phyloP scores from a whole-genome alignment of 64 coral and sea anemone genomes.

The Pachyseris speciosa region DNA sequence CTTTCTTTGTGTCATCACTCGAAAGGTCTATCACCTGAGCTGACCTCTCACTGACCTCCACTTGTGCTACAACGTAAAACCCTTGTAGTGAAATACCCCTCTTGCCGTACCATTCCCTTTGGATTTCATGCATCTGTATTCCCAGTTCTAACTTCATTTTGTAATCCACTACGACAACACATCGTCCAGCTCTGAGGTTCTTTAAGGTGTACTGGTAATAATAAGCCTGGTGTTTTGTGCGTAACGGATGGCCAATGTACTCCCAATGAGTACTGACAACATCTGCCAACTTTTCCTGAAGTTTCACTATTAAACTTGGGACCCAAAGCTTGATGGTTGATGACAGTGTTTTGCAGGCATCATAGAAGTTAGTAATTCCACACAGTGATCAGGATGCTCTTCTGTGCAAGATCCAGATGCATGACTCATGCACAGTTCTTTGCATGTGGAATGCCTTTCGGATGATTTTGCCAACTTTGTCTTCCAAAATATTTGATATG shows the following conservation, averaged over 20 bases:
- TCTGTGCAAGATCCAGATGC: slow-evolving; percentile 26
- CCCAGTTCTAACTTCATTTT: slow-evolving; percentile 55
- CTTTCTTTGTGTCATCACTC: slow-evolving; percentile 39
- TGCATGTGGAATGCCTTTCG: slow-evolving; percentile 33
- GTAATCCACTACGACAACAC: slow-evolving; percentile 24
- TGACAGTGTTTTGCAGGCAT: not conserved
- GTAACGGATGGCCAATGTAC: slow-evolving; percentile 20
- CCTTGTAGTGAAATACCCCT: slow-evolving; percentile 26
- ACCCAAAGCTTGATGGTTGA: not conserved
- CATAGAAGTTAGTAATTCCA: slow-evolving; percentile 17
- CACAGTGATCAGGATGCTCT: not conserved
- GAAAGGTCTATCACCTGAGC: slow-evolving; percentile 3
- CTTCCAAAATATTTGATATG: slow-evolving; percentile 33
- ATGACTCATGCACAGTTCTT: slow-evolving; percentile 30
- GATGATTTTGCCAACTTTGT: slow-evolving; percentile 12
- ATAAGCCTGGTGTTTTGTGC: slow-evolving; percentile 50
- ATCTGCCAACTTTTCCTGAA: slow-evolving; percentile 5
- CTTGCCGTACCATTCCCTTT: slow-evolving; percentile 33
- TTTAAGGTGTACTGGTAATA: slow-evolving; percentile 31
- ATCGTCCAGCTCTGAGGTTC: slow-evolving; percentile 26
- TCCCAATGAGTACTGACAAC: slow-evolving; percentile 22
- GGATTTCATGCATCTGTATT: not conserved
- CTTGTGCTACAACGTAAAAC: slow-evolving; percentile 34
- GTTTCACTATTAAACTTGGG: slow-evolving; percentile 1
- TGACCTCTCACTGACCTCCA: not conserved